A percentile compares a stretch with the other conserved stretches of the same genome.
phyloP scores from a whole-genome alignment of 64 coral and sea anemone genomes.

The Montipora efflorescens region DNA sequence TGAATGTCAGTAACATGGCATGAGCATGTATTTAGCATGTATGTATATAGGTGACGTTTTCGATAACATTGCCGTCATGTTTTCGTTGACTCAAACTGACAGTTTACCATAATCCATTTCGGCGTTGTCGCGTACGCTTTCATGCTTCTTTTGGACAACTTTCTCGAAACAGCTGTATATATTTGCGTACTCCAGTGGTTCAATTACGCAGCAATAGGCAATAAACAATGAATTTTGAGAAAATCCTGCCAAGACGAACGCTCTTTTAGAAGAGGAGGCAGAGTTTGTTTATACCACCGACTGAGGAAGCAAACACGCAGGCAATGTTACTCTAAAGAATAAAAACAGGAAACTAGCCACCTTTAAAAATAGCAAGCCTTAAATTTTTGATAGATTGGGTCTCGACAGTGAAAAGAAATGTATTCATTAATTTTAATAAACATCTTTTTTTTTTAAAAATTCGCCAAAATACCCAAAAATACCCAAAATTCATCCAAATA shows the following conservation, averaged over 20 bases:
- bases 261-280: neutral
- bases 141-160: too few relatives aligned
- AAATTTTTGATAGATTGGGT: neutral
- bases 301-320: neutral
- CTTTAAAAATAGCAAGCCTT: neutral
- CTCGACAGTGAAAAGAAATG: neutral
- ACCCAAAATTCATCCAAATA: too few relatives aligned
- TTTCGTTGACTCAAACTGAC: too few relatives aligned
- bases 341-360: neutral
- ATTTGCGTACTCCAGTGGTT: neutral
- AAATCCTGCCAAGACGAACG: neutral
- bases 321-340: neutral
- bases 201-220: neutral
- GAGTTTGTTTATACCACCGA: neutral
- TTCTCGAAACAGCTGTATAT: too few relatives aligned
- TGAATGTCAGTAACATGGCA: too few relatives aligned
- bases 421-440: neutral
- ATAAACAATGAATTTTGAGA: neutral
- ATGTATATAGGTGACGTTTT: too few relatives aligned
- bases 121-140: too few relatives aligned
- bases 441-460: too few relatives aligned
- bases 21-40: too few relatives aligned
- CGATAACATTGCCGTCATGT: too few relatives aligned
- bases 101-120: too few relatives aligned
- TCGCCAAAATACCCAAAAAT: too few relatives aligned